These are phyloP conservation scores for Melanerpes formicivorus DNA, from an alignment of 2,113 vertebrate genomes.

Conservation along the genomic window DNA sequence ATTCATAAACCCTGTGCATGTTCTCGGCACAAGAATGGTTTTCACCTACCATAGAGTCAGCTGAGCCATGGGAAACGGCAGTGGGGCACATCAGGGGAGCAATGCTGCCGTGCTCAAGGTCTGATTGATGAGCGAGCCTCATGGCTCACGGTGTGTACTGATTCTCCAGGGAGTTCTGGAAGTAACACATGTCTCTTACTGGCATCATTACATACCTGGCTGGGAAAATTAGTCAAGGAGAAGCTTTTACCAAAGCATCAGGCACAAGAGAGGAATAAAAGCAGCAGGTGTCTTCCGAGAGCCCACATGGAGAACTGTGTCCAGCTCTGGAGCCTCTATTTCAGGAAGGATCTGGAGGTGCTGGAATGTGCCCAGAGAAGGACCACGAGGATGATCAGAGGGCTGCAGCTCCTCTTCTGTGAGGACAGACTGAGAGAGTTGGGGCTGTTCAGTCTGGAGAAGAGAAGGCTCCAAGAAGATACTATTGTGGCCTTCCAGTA, in stretches of 20 bases:
- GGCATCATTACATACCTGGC: not conserved
- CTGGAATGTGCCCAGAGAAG: too few relatives aligned
- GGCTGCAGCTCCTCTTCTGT: too few relatives aligned
- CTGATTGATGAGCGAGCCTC: not conserved
- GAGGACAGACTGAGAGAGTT: too few relatives aligned
- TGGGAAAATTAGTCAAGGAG: not conserved
- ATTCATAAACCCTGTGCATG: slow-evolving; percentile 14
- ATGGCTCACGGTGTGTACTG: not conserved
- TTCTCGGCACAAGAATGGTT: slow-evolving; percentile 36
- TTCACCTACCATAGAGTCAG: not conserved
- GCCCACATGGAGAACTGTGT: too few relatives aligned
- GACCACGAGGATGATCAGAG: too few relatives aligned
- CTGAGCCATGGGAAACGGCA: slow-evolving; percentile 4
- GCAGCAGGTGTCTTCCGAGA: not conserved
- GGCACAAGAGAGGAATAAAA: not conserved
- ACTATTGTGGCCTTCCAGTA: too few relatives aligned
- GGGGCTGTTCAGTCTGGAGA: too few relatives aligned
- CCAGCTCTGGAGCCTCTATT: too few relatives aligned
- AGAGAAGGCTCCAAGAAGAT: too few relatives aligned
- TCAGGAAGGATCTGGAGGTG: too few relatives aligned
- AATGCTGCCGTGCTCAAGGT: not conserved
- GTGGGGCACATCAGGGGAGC: not conserved
- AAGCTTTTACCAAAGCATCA: not conserved
- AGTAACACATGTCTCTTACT: not conserved
- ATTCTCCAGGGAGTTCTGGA: not conserved